Evolutionary conservation across 1,140 invertebrate genomes (phyloP).

Genomic region (Bacillus rossius): DNA sequence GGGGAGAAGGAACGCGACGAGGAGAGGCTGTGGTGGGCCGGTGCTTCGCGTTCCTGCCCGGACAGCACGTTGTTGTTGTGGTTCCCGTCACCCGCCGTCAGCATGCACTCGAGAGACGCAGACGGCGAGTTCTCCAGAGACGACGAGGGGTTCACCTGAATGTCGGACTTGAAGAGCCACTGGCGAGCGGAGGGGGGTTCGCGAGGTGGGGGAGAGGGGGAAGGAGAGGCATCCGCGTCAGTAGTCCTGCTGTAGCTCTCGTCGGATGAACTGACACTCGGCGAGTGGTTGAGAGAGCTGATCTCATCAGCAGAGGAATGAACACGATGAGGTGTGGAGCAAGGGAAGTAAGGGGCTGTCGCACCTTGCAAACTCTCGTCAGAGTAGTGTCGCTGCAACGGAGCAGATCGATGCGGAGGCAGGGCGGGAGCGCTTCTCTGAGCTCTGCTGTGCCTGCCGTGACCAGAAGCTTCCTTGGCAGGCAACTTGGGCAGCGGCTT

Average conservation of each 20-base stretch:
- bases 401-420: slow-evolving; percentile 27
- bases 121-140: slow-evolving; percentile 43
- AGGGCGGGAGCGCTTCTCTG: slow-evolving; percentile 13
- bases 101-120: slow-evolving; percentile 46
- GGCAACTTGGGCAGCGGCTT: slow-evolving; percentile 54
- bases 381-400: slow-evolving; percentile 49
- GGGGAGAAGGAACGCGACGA: slow-evolving; percentile 3
- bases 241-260: slow-evolving; percentile 73
- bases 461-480: slow-evolving; percentile 35
- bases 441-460: slow-evolving; percentile 17
- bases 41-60: not conserved
- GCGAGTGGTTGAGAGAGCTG: slow-evolving; percentile 69
- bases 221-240: slow-evolving; percentile 56
- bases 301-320: slow-evolving; percentile 76
- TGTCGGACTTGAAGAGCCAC: slow-evolving; percentile 55
- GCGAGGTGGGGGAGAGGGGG: slow-evolving; percentile 50
- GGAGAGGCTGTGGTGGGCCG: not conserved
- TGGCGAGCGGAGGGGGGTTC: slow-evolving; percentile 45
- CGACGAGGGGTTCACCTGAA: slow-evolving; percentile 46
- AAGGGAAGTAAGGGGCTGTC: slow-evolving; percentile 4
- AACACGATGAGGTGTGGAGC: slow-evolving; percentile 42
- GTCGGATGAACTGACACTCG: slow-evolving; percentile 71
- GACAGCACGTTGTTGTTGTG: not conserved
- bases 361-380: slow-evolving; percentile 52
- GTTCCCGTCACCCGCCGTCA: not conserved